These are phyloP conservation scores for Eupithecia subfuscata DNA, from an alignment of 2,888 invertebrate species.

Conservation along the genomic window DNA sequence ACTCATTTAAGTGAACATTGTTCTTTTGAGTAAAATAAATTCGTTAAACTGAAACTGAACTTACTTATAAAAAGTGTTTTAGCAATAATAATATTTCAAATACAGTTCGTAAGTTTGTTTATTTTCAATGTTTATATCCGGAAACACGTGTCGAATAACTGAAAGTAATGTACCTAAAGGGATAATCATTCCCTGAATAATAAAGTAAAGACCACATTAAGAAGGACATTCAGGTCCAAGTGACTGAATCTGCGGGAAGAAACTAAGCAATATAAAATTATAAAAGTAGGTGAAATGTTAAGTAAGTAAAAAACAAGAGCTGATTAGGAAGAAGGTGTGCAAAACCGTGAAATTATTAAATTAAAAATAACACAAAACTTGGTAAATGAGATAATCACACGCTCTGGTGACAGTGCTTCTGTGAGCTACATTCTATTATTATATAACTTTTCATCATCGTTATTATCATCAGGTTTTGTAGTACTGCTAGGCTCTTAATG, in stretches of 20 bases:
- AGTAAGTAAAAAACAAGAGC: conserved; percentile 5
- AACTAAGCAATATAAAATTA: neutral
- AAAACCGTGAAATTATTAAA: conserved; percentile 30
- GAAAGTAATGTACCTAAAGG: neutral
- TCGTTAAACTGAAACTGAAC: no score
- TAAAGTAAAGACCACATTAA: no score
- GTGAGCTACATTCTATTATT: conserved; percentile 7
- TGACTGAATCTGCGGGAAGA: neutral
- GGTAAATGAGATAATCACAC: conserved; percentile 28
- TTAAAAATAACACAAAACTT: conserved; percentile 19
- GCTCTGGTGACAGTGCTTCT: conserved; percentile 12
- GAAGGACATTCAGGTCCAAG: no score
- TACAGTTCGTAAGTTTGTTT: neutral
- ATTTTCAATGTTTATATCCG: neutral
- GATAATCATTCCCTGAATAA: neutral
- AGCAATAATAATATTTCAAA: neutral
- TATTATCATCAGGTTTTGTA: neutral
- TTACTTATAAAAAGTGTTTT: neutral
- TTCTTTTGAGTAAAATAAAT: no score
- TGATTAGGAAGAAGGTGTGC: conserved; percentile 14
- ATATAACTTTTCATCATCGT: conserved; percentile 5
- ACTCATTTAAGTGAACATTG: no score
- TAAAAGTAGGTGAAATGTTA: neutral
- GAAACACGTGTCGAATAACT: neutral
- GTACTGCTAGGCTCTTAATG: neutral